Evolutionary conservation across 2,797 vertebrate species (phyloP), one percentile per base, ranked within the genome.

Genomic region (Astyanax mexicanus): DNA sequence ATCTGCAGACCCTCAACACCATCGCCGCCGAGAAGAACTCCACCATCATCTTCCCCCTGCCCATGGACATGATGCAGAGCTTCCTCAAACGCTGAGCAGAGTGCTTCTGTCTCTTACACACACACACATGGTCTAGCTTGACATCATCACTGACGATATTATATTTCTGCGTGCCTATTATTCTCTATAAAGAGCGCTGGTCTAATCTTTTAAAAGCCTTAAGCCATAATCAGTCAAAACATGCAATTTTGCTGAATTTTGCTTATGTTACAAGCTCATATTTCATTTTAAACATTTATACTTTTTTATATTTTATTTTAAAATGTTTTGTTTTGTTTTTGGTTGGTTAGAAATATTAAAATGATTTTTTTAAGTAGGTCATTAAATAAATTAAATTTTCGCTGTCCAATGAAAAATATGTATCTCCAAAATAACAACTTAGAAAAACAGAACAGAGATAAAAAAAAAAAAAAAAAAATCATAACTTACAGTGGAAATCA

Each of bases 11-110:
- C 23, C 90, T 97, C 84, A 98, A 92, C 91, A 99, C 96, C 85
- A 98, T 98, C 0, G 96, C 97, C 0, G 95, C 97, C 0, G 97
- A 99, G 87, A 98, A 98, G 84, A 99, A 99, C 86, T 99, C 97
- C 73, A 99, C 97, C 69, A 99, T 98, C 47, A 86, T 98, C 83
- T 98, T 98, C 92, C 97, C 96, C 0, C 88, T 99, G 89, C 98
- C 98, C 35, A 90, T 99, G 21, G 96, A 99, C 65, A 87, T 99
- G 94, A 76, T 98, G 89, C 94, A 95, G n/a, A 87, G 86, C 15
- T 83, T 98, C 4, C 0, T 92, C 0, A 87, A 89, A 21, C 65
- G 0, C 15, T 90, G 69, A 91, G 60, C 29, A 32, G 29, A 2
- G 5, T 32, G 29, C 78, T 49, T 74, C 19, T 11, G 1, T 58